Evolutionary conservation across 2,113 vertebrate genomes (phyloP), one percentile per base, ranked within the genome.

Genomic region (Machaerirhynchus nigripectus): DNA sequence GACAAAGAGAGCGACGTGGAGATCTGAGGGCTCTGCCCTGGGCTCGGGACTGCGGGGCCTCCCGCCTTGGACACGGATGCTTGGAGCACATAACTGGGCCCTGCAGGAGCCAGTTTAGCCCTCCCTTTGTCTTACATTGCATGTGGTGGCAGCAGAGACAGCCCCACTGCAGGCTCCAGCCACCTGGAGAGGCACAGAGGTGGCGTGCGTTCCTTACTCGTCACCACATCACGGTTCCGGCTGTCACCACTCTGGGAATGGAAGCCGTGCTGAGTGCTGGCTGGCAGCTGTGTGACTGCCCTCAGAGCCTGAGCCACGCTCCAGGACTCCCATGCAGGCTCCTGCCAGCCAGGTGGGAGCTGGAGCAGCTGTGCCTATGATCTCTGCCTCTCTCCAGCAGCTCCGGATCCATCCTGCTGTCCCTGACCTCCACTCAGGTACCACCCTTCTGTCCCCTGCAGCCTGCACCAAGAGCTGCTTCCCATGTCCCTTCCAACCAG

Each of bases 1-100:
- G 99, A 99, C 98, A 99, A 99, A 95, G 99, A 99, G 97, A 99
- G 99, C 1, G 99, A 99, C 0, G 99, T 99, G 49, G 99, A 99
- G 97, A 99, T 99, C 94, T 99, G 98, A 99, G 81, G 84, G 76
- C 79, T 50, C n/a, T 44, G 31, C 4, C 56, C 53, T 59, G 68
- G 69, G 42, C 79, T 93, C 52, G 63, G 31, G 73, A 68, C 89
- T 55, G 13, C 37, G 57, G 53, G 64, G 75, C n/a, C 39, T 74
- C 84, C 92, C 5, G 8, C 59, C 28, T 39, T 84, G 92, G 85
- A 75, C 81, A 5, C 6, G 2, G 83, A 16, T 52, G 59, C 89
- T 89, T 71, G 86, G 85, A 75, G 92, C 81, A 69, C 61, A 3
- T 4, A 19, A 14, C 84, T 42, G 83, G 79, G 81, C 56, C 28